These are phyloP conservation scores for Cinclus mexicanus DNA, from an alignment of 2,113 vertebrate genomes.

Conservation along the genomic window DNA sequence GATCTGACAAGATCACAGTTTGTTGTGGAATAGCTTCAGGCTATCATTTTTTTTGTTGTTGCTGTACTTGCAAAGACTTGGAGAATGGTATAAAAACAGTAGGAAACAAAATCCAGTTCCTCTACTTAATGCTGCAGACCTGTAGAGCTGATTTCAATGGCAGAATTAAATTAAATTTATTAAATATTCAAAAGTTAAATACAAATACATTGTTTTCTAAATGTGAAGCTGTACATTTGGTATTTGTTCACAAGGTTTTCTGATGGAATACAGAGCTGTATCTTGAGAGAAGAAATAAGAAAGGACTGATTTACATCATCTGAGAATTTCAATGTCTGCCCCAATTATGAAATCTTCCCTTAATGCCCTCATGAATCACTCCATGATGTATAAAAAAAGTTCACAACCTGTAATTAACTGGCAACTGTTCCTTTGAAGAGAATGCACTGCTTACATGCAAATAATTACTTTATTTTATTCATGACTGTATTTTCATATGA, in stretches of 20 bases:
- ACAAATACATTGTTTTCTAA: neutral
- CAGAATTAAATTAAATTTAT: neutral
- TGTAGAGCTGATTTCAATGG: neutral
- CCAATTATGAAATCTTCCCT: neutral
- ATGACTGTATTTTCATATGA: neutral
- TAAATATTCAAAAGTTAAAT: neutral
- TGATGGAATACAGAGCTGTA: neutral
- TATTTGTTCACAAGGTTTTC: neutral
- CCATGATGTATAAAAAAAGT: neutral
- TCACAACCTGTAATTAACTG: neutral
- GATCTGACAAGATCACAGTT: slow-evolving; percentile 45
- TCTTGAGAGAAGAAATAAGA: neutral
- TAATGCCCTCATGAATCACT: neutral
- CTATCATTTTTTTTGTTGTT: neutral
- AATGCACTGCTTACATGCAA: neutral
- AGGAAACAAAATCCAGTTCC: neutral
- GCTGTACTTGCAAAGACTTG: neutral
- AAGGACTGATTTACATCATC: neutral
- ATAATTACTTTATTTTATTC: neutral
- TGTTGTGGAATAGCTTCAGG: neutral
- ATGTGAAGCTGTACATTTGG: neutral
- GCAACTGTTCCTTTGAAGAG: neutral
- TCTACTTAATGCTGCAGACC: neutral
- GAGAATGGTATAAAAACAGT: neutral
- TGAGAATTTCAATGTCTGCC: neutral